Evolutionary conservation across 2,888 invertebrate genomes (phyloP), one percentile per base, ranked within the genome.

Genomic region (Lasioglossum figueresi): DNA sequence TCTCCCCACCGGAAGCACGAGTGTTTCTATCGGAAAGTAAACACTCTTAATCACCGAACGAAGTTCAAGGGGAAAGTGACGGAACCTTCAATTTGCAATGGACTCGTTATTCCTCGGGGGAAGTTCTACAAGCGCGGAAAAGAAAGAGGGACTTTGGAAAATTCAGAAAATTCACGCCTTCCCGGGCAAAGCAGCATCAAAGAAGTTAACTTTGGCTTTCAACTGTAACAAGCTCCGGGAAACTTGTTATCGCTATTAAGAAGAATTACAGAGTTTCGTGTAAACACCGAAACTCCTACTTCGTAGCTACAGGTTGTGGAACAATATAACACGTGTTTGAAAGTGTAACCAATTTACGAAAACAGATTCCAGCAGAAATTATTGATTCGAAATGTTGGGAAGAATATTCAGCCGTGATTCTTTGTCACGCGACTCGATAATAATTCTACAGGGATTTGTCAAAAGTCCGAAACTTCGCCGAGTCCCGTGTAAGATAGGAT

Each of bases 371-470:
- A 16, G 45, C 16, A 45, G 5, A 19, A 43, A 45, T 45, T 5
- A 48, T 19, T 23, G 48, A 48, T 48, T 23, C 23, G 48, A 48
- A 48, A 48, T 8, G 48, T 48, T 1, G 8, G 2, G 23, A 8
- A 48, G 8, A 8, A 48, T 48, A 6, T 19, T 48, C 48, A 23
- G 8, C 23, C 48, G 23, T 23, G 2, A 48, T 23, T 48, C 8
- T 23, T n/a, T n/a, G 52, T n/a, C 52, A 10, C 52, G 52, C 52
- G n/a, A n/a, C 52, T 10, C n/a, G 0, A n/a, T 23, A n/a, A 52
- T 23, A 52, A 56, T 56, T 56, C n/a, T 4, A n/a, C 10, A 10
- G 10, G n/a, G 23, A n/a, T n/a, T 56, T n/a, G 83, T 79, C 83
- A 52, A 66, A 79, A 52, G 37, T 34, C 19, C 3, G 3, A 16